Evolutionary conservation across 1,140 invertebrate genomes (phyloP).

Genomic region (Acromyrmex echinatior): DNA sequence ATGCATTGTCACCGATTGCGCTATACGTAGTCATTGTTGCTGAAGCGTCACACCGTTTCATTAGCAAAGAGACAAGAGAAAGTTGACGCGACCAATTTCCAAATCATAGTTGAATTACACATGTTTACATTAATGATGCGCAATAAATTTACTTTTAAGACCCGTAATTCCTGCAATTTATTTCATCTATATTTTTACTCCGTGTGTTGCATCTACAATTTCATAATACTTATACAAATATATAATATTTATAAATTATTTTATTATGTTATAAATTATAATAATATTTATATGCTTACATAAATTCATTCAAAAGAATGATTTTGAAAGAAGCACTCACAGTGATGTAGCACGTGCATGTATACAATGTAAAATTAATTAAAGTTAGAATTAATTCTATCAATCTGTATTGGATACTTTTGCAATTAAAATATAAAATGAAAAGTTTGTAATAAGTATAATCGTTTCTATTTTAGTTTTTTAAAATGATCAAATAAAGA

Average conservation of each 20-base stretch:
- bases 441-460: no score
- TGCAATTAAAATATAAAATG: neutral
- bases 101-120: conserved; percentile 21
- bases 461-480: neutral
- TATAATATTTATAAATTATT: no score
- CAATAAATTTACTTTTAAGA: conserved; percentile 25
- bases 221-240: neutral
- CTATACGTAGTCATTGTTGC: conserved; percentile 16
- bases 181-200: neutral
- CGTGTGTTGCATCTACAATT: neutral
- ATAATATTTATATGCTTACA: neutral
- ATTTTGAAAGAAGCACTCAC: conserved; percentile 15
- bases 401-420: neutral
- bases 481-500: neutral
- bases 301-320: conserved; percentile 4
- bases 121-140: conserved; percentile 5
- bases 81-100: conserved; percentile 20
- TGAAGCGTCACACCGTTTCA: neutral
- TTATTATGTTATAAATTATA: no score
- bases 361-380: neutral
- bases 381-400: conserved; percentile 16
- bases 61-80: conserved; percentile 34
- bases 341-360: neutral
- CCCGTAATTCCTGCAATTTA: conserved; percentile 13
- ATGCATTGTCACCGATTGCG: conserved; percentile 14